A percentile compares a stretch with the other conserved stretches of the same genome.
These are phyloP conservation scores for Xerus rutilus DNA, from an alignment of 2,797 vertebrate genomes.

Conservation along the genomic window DNA sequence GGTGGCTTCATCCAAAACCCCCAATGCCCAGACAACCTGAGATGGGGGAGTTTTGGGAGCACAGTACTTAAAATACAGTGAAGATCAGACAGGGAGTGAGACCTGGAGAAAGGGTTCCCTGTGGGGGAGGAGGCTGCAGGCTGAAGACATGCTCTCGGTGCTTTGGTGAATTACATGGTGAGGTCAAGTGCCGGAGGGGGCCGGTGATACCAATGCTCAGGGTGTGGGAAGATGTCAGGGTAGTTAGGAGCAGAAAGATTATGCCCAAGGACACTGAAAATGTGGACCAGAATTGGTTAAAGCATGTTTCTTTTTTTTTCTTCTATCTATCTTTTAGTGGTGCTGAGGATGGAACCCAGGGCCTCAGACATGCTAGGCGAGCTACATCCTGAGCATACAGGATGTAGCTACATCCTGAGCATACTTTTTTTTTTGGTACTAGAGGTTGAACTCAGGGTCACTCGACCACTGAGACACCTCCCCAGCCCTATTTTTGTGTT, in stretches of 20 bases:
- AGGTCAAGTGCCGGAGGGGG: background rate
- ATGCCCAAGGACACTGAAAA: fast-evolving
- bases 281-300: background rate
- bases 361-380: no score
- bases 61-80: fast-evolving
- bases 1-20: background rate
- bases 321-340: no score
- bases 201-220: background rate
- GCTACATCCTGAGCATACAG: no score
- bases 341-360: no score
- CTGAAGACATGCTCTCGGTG: background rate
- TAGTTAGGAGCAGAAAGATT: background rate
- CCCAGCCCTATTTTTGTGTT: no score
- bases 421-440: no score
- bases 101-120: fast-evolving
- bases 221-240: background rate
- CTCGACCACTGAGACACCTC: no score
- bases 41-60: background rate
- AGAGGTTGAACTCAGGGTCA: no score
- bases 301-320: no score
- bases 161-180: background rate
- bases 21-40: background rate
- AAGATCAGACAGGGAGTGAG: background rate
- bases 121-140: fast-evolving
- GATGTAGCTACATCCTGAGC: no score